Conservation (phyloP, 2,113 vertebrate species). For the Camelus dromedarius region DNA sequence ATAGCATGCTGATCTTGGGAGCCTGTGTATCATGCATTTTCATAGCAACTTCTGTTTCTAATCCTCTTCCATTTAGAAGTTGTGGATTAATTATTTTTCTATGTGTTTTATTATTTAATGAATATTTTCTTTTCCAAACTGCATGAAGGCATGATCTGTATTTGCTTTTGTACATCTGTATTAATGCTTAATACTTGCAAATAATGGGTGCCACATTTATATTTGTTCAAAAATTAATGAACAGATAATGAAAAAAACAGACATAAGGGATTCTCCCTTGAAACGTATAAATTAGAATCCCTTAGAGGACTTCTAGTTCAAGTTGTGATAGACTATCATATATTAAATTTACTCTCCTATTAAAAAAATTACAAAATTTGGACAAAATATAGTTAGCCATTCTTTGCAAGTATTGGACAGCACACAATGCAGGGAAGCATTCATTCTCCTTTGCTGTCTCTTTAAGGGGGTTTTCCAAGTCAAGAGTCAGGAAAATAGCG, state of each 20-base stretch:
- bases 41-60: not conserved
- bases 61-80: not conserved
- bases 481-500: not conserved
- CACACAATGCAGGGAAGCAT: not conserved
- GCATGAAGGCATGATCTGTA: not conserved
- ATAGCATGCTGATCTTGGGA: not conserved
- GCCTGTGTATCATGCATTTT: not conserved
- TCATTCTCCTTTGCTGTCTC: not conserved
- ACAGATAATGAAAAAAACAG: not conserved
- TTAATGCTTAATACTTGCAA: not conserved
- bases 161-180: not conserved
- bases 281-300: not conserved
- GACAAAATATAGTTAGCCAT: not conserved
- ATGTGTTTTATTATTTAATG: slow-evolving; percentile 7
- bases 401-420: not conserved
- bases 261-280: not conserved
- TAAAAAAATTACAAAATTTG: not conserved
- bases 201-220: not conserved
- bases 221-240: slow-evolving; percentile 31
- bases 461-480: not conserved
- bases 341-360: not conserved
- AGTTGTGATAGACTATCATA: not conserved
- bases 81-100: slow-evolving; percentile 18
- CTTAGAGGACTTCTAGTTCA: not conserved
- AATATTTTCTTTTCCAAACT: slow-evolving; percentile 21